Percentiles rank a stretch among this genome's conserved stretches.
phyloP scores from a whole-genome alignment of 2,888 invertebrate genomes.

The Pachycephus smyrnensis region DNA sequence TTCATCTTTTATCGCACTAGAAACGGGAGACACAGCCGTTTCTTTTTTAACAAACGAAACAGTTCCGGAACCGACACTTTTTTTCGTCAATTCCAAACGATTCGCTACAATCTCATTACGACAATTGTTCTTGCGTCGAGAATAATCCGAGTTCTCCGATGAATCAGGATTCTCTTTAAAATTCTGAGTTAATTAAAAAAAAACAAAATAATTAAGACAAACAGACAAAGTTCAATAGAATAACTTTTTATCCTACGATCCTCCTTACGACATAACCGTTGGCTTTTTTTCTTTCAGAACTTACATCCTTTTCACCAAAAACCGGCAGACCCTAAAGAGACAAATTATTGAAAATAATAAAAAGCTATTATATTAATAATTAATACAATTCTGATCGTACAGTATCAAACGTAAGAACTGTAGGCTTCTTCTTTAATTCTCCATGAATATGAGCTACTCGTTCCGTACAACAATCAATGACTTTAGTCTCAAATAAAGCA shows the following conservation, averaged over 20 bases:
- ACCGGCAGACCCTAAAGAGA: neutral
- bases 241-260: neutral
- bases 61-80: neutral
- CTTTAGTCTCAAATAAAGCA: slow-evolving; percentile 17
- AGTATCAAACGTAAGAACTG: neutral
- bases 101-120: neutral
- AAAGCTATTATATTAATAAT: neutral
- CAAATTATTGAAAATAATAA: neutral
- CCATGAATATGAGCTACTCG: neutral
- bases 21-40: neutral
- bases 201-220: neutral
- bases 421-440: neutral
- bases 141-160: neutral
- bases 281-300: neutral
- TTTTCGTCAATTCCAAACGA: neutral
- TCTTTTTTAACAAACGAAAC: neutral
- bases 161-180: neutral
- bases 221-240: neutral
- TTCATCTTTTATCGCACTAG: neutral
- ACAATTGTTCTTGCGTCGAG: neutral
- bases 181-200: neutral
- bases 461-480: slow-evolving; percentile 8
- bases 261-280: neutral
- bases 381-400: neutral
- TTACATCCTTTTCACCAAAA: neutral